These are phyloP conservation scores for Meloidogyne chitwoodi DNA, from an alignment of 1,140 invertebrate genomes.

Conservation along the genomic window DNA sequence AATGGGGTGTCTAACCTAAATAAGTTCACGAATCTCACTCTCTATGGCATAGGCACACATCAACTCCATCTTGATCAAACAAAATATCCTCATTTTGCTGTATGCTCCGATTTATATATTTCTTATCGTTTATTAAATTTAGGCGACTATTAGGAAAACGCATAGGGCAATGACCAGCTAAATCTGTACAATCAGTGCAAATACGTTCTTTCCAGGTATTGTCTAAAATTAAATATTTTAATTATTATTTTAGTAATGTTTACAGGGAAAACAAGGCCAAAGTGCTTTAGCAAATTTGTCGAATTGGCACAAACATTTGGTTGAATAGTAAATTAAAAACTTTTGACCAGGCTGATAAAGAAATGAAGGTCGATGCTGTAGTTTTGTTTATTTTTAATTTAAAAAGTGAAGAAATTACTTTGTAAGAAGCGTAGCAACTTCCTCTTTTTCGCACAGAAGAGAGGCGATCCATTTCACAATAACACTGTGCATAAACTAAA, in stretches of 20 bases:
- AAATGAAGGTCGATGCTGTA: conserved; percentile 22
- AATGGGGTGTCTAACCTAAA: too few species aligned
- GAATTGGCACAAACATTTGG: conserved; percentile 53
- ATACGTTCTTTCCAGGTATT: conserved; percentile 57
- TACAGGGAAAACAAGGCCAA: conserved; percentile 59
- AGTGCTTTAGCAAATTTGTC: conserved; percentile 47
- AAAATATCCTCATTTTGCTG: not conserved
- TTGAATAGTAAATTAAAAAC: conserved; percentile 45
- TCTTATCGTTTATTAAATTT: not conserved
- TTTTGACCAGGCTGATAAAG: conserved; percentile 2
- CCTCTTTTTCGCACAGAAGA: conserved; percentile 51
- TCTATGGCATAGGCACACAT: conserved; percentile 48
- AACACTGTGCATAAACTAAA: conserved; percentile 56
- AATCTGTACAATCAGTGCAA: conserved; percentile 48
- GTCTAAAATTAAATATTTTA: conserved; percentile 38
- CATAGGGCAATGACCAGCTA: conserved; percentile 56
- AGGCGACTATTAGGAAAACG: conserved; percentile 41
- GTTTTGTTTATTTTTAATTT: conserved; percentile 15
- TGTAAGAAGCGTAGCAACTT: conserved; percentile 50
- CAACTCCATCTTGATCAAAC: conserved; percentile 4
- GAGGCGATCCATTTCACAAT: conserved; percentile 51
- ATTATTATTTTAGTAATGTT: not conserved
- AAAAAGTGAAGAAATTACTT: conserved; percentile 43
- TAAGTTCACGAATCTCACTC: conserved; percentile 28
- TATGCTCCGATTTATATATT: not conserved